A percentile compares a stretch with the other conserved stretches of the same genome.
phyloP scores from a whole-genome alignment of 2,888 invertebrate genomes.

The Heteropelma amictum region DNA sequence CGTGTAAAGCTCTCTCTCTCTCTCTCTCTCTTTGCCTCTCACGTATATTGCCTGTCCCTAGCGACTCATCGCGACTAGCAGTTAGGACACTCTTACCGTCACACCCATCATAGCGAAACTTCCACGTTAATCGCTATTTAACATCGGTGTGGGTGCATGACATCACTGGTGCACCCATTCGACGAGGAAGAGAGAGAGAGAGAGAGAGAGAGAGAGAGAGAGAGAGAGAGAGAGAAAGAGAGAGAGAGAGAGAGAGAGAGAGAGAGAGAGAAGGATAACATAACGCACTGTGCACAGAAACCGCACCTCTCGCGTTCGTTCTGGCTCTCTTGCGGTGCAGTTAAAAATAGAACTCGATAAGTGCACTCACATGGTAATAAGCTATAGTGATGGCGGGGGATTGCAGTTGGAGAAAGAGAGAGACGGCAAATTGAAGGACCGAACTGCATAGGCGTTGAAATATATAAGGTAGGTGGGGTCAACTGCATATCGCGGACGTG shows the following conservation, averaged over 20 bases:
- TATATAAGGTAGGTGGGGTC: background rate
- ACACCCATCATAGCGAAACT: conserved; percentile 4
- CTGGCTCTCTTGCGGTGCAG: conserved; percentile 35
- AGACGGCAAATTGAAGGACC: background rate
- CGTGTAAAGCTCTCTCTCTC: no score
- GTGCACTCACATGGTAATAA: conserved; percentile 50
- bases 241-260: background rate
- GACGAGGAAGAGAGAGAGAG: background rate
- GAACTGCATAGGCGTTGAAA: conserved; percentile 15
- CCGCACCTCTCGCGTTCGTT: conserved; percentile 39
- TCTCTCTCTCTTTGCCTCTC: background rate
- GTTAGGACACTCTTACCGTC: conserved; percentile 1
- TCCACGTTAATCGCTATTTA: conserved; percentile 44
- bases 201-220: conserved; percentile 5
- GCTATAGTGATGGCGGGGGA: conserved; percentile 36
- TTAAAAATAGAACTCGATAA: conserved; percentile 54
- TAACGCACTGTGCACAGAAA: conserved; percentile 17
- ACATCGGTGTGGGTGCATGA: conserved; percentile 23
- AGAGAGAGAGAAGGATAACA: background rate
- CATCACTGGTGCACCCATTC: conserved; percentile 35
- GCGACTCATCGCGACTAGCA: background rate
- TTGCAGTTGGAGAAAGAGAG: conserved; percentile 21
- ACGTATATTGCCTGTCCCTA: background rate
- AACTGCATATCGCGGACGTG: background rate
- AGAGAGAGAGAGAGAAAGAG: no score